These are phyloP conservation scores for Drosophila mimica DNA, from an alignment of 2,888 invertebrate genomes.

Conservation along the genomic window DNA sequence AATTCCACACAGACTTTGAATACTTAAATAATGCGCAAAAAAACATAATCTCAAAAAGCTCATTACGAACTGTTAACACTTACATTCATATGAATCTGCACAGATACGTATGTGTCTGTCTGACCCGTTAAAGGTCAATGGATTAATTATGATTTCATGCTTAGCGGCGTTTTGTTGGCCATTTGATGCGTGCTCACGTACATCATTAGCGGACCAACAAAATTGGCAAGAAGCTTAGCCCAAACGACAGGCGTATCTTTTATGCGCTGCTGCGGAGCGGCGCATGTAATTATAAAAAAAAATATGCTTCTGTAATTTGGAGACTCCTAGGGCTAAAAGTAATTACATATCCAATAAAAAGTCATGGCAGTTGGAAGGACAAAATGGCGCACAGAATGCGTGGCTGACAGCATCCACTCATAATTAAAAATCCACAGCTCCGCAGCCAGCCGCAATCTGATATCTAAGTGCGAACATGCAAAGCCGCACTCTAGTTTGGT, in stretches of 20 bases:
- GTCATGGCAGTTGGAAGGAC: slow-evolving; percentile 49
- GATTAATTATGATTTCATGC: slow-evolving; percentile 51
- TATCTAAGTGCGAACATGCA: slow-evolving; percentile 45
- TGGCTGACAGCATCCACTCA: slow-evolving; percentile 27
- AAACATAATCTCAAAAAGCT: neutral
- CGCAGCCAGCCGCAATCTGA: slow-evolving; percentile 27
- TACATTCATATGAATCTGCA: neutral
- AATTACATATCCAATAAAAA: slow-evolving; percentile 79
- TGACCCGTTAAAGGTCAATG: slow-evolving; percentile 55
- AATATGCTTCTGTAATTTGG: slow-evolving; percentile 62
- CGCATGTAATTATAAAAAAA: slow-evolving; percentile 74
- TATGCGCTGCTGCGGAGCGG: slow-evolving; percentile 30
- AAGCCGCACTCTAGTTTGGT: slow-evolving; percentile 4
- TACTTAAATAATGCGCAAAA: neutral
- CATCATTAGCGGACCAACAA: slow-evolving; percentile 67
- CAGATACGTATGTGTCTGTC: neutral
- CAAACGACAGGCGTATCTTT: slow-evolving; percentile 38
- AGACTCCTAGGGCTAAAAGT: slow-evolving; percentile 54
- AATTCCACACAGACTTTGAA: neutral
- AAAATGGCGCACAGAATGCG: slow-evolving; percentile 27
- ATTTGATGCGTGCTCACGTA: slow-evolving; percentile 57
- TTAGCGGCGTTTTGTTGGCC: slow-evolving; percentile 39
- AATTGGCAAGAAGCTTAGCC: slow-evolving; percentile 48
- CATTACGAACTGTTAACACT: neutral
- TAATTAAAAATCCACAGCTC: slow-evolving; percentile 65